Evolutionary conservation across 2,797 vertebrate species (phyloP).

Genomic region (Nothura maculosa): DNA sequence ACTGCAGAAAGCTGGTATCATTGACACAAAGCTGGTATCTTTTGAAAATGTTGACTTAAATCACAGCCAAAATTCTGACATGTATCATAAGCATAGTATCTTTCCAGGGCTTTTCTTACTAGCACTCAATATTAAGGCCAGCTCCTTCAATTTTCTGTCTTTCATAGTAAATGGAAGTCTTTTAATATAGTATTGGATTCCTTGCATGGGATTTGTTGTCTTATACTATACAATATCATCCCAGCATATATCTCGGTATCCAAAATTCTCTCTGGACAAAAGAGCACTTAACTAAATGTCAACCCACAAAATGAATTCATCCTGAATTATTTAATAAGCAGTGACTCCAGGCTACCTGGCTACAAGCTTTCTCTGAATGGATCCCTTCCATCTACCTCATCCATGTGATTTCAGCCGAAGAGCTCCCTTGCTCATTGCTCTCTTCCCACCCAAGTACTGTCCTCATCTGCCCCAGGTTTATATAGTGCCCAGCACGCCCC

Average conservation of each 20-base stretch:
- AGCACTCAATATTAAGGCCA: background rate
- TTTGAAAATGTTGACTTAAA: background rate
- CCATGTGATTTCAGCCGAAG: background rate
- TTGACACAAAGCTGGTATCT: background rate
- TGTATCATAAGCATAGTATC: background rate
- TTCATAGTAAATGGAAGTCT: background rate
- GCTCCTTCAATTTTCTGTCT: background rate
- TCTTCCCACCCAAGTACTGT: background rate
- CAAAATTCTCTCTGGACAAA: background rate
- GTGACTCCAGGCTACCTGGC: background rate
- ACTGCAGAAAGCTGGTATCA: background rate
- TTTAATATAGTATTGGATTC: background rate
- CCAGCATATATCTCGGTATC: background rate
- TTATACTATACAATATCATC: background rate
- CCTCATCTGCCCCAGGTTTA: background rate
- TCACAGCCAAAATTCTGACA: background rate
- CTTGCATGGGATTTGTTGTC: background rate
- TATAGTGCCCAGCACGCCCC: background rate
- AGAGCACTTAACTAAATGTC: background rate
- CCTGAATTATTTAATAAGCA: background rate
- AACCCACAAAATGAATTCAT: background rate
- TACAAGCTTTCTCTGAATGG: background rate
- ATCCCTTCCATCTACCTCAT: background rate
- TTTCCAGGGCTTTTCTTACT: background rate
- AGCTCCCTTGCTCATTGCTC: background rate